Base-by-base conservation (phyloP, 1,140 invertebrate genomes). In the Drosophila teissieri region DNA sequence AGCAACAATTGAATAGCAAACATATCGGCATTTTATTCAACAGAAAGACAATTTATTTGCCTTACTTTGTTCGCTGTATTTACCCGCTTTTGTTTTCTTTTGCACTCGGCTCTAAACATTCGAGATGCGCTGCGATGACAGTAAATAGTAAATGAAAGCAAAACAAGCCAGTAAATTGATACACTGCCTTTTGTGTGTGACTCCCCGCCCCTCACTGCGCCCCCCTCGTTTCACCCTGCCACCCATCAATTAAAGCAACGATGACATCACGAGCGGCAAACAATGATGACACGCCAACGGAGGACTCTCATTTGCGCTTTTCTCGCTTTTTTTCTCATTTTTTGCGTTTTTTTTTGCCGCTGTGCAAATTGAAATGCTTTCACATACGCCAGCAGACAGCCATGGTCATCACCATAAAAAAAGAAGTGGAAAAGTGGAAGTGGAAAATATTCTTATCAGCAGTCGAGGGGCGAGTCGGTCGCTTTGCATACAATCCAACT, bases 141-240 rank as follows among this genome's bases (percentile, higher is more conserved):
- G 52, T 57, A 70, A 75, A 78, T 72, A 76, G 81, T 80, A 82
- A 78, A 79, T 65, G 27, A 46, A 65, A 79, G 81, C 69, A 82
- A 78, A 79, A 65, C 51, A 44, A 63, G 53, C 78, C 52, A 48
- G 62, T 83, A 86, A 82, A 82, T 73, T 83, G 55, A 82, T 88
- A 86, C 57, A 74, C n/a, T 78, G 56, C 46, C 64, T 65, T 68
- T 68, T 68, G 42, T 54, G 52, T 60, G 31, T 3, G 31, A 46
- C 62, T 69, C 6, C 3, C 17, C 31, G 31, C 31, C 36, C 27
- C 14, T 2, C 37, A 12, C 31, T 10, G 19, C 27, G 22, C 24
- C 40, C 31, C 52, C 19, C 1, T 22, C 22, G n/a, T 52, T 40
- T 7, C 27, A 7, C 31, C 31, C 31, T 31, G 7, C 7, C 31